These are phyloP conservation scores for Nezara viridula DNA, from an alignment of 2,888 invertebrate species.

Conservation along the genomic window DNA sequence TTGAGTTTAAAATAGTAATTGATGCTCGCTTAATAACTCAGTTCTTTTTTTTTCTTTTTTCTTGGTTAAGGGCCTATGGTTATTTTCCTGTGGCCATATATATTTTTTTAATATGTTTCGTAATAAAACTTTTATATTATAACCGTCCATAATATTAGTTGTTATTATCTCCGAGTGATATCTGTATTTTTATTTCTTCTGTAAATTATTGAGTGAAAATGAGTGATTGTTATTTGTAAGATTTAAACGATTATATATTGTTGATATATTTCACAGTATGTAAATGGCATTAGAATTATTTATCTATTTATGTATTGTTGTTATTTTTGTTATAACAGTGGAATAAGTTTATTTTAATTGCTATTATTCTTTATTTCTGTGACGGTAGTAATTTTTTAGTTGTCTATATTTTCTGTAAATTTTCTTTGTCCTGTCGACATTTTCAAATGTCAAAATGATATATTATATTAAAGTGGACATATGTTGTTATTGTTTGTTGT, in stretches of 20 bases:
- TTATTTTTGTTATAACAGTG: neutral
- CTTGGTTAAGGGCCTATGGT: neutral
- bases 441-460: neutral
- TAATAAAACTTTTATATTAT: constrained; percentile 26
- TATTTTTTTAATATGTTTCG: neutral
- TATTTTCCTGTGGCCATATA: neutral
- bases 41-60: neutral
- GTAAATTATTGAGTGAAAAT: neutral
- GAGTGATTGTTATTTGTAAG: constrained; percentile 40
- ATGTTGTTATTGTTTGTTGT: neutral
- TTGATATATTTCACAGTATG: neutral
- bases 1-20: neutral
- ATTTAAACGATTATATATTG: neutral
- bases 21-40: neutral
- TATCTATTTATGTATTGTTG: constrained; percentile 14
- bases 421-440: neutral
- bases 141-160: constrained; percentile 48
- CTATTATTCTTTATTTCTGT: neutral
- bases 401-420: neutral
- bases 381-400: neutral
- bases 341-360: neutral
- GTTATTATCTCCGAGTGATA: neutral
- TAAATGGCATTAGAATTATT: neutral
- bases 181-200: neutral
- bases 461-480: neutral